Conservation (phyloP, 2,888 invertebrate species). For the Parnassius glacialis region DNA sequence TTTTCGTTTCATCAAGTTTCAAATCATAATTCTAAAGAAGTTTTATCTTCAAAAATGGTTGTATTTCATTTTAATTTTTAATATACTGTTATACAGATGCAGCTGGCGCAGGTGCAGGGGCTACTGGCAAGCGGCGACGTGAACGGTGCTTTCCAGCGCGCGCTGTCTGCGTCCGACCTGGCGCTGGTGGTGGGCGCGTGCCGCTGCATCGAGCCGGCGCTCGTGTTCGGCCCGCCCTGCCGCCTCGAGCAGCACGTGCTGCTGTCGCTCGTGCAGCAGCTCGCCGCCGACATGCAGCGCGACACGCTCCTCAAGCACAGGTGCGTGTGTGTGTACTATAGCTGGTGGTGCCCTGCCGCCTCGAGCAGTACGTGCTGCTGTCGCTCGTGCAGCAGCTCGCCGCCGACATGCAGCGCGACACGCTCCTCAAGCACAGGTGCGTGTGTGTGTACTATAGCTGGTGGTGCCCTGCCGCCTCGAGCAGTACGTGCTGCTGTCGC, state of each 20-base stretch:
- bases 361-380: conserved; percentile 93
- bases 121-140: conserved; percentile 86
- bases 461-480: conserved; percentile 83
- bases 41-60: too few relatives aligned
- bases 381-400: conserved; percentile 95
- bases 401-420: conserved; percentile 91
- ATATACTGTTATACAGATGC: conserved; percentile 57
- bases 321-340: conserved; percentile 40
- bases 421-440: conserved; percentile 71
- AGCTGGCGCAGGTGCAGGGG: conserved; percentile 85
- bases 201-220: conserved; percentile 89
- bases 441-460: conserved; percentile 39
- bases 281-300: conserved; percentile 92
- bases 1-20: too few relatives aligned
- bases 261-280: conserved; percentile 94
- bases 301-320: conserved; percentile 80
- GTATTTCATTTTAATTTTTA: too few relatives aligned
- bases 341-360: conserved; percentile 71
- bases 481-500: conserved; percentile 92
- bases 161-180: conserved; percentile 93
- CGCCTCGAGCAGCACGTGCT: conserved; percentile 92
- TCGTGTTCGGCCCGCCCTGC: conserved; percentile 88
- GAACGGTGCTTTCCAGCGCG: conserved; percentile 95
- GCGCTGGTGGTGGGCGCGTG: conserved; percentile 92
- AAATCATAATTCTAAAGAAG: too few relatives aligned